phyloP scores from a whole-genome alignment of 2,888 invertebrate species.

The Chrysopilus asiliformis region DNA sequence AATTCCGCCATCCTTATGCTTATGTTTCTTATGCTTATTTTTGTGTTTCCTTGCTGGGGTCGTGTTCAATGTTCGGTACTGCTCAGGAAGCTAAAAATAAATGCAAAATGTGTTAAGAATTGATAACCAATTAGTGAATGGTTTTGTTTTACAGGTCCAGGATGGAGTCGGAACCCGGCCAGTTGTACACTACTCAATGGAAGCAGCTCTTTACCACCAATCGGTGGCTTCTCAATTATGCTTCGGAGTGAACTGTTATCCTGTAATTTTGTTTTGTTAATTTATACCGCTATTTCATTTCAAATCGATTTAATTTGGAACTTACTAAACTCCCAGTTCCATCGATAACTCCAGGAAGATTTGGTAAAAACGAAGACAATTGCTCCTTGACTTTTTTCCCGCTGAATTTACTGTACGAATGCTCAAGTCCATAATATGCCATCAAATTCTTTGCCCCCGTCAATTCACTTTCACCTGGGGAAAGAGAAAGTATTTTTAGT shows the following conservation, averaged over 20 bases:
- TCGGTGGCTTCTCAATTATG: constrained; percentile 90
- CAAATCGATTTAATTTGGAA: not conserved
- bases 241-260: constrained; percentile 81
- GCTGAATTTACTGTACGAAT: constrained; percentile 95
- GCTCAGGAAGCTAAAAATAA: constrained; percentile 66
- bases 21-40: constrained; percentile 90
- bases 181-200: constrained; percentile 78
- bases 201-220: constrained; percentile 78
- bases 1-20: constrained; percentile 75
- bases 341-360: constrained; percentile 89
- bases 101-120: constrained; percentile 6
- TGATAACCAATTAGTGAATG: not conserved
- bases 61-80: constrained; percentile 85
- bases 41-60: constrained; percentile 87
- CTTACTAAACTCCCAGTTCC: constrained; percentile 63
- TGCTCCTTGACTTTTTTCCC: constrained; percentile 93
- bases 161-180: constrained; percentile 87
- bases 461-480: constrained; percentile 73
- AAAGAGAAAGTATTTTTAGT: constrained; percentile 7
- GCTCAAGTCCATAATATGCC: constrained; percentile 91
- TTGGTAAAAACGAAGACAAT: constrained; percentile 86
- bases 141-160: constrained; percentile 51
- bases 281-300: not conserved
- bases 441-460: constrained; percentile 96
- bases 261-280: constrained; percentile 28